These are phyloP conservation scores for Altica lythri DNA, from an alignment of 2,888 invertebrate species.

Conservation along the genomic window DNA sequence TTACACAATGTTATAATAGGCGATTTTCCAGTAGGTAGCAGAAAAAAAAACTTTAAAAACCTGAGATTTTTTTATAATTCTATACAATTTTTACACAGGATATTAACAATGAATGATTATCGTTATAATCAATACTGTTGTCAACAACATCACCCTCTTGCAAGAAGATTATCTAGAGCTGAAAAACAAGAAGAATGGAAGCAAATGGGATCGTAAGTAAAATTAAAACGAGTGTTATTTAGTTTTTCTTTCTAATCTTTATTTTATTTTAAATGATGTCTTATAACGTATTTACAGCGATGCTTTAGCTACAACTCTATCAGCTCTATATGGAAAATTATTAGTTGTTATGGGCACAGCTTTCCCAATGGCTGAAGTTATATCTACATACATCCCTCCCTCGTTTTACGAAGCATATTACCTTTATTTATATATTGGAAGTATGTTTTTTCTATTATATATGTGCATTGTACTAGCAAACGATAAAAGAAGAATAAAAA, in stretches of 20 bases:
- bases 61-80: background rate
- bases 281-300: constrained; percentile 64
- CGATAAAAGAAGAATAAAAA: constrained; percentile 55
- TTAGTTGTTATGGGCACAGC: constrained; percentile 94
- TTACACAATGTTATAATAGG: background rate
- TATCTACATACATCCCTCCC: constrained; percentile 91
- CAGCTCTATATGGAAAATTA: constrained; percentile 91
- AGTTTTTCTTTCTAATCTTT: background rate
- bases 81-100: constrained; percentile 30
- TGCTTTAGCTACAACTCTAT: constrained; percentile 85
- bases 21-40: too few species aligned
- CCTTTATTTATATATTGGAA: constrained; percentile 70
- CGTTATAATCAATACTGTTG: constrained; percentile 45
- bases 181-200: constrained; percentile 66
- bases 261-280: background rate
- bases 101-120: constrained; percentile 59
- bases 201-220: constrained; percentile 71
- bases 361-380: constrained; percentile 95
- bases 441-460: constrained; percentile 70
- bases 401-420: constrained; percentile 85
- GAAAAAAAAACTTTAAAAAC: too few species aligned
- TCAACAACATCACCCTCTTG: constrained; percentile 59
- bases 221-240: background rate
- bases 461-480: constrained; percentile 73
- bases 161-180: constrained; percentile 62